Base-by-base conservation (phyloP, 2,888 invertebrate species). In the Aquatica leii region DNA sequence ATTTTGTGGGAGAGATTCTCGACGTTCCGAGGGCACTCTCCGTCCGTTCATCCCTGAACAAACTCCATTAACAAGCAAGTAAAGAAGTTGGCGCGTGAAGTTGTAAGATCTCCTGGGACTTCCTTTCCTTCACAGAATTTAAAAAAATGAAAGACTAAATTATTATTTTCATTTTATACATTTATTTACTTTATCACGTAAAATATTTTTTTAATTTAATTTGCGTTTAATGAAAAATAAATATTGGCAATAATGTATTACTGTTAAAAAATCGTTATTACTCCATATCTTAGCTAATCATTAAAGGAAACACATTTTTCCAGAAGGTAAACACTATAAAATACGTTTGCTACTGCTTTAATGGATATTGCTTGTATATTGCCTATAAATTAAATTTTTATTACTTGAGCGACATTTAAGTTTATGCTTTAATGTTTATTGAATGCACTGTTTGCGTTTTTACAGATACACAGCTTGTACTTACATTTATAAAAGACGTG, bases 51-150 rank as follows among this genome's bases (percentile, higher is more conserved):
- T 73, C 72, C 65, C 55, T 69, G 70, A 71, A 75, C 73, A 76
- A 77, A 76, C 77, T 76, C 74, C 76, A 76, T 77, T 77, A 77
- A 75, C 73, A 71, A 71, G 71, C 66, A 59, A n/a, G 72, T 69
- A 70, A 74, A 73, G 73, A 74, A 73, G 72, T 73, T 72, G 71
- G 69, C 67, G 69, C 68, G 72, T 70, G 69, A 73, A 73, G 73
- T 73, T 74, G 69, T 68, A 66, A 59, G 66, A 60, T 71, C 73
- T 70, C 68, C 49, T 51, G 74, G 70, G 74, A 73, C 54, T 53
- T 20, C 49, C 20, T 34, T 61, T 31, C 51, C 41, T 43, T 54
- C 46, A 52, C 53, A 60, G 60, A 57, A 37, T 59, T 65, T 60
- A 61, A 60, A 60, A 60, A 55, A 60, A 48, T 52, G 57, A 57